A percentile compares a stretch with the other conserved stretches of the same genome.
These are phyloP conservation scores for Ptyas mucosa DNA, from an alignment of 2,113 vertebrate species.

Conservation along the genomic window DNA sequence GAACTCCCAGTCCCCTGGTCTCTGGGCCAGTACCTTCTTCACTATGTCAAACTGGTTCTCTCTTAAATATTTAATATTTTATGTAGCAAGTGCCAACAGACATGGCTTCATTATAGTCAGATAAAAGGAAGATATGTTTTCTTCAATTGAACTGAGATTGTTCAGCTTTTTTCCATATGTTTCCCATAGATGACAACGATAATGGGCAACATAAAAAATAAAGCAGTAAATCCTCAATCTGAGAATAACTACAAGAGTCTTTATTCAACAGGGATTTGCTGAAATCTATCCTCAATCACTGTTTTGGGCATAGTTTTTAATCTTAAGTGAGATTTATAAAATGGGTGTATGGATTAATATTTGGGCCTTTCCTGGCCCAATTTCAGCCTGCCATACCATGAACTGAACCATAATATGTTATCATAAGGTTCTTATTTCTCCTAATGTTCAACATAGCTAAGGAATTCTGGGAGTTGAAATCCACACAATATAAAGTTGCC, in stretches of 20 bases:
- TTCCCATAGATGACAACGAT: background rate
- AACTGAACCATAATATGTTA: background rate
- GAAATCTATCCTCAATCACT: background rate
- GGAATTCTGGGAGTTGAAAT: background rate
- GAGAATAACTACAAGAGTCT: background rate
- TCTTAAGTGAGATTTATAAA: background rate
- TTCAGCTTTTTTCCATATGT: background rate
- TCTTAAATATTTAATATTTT: background rate
- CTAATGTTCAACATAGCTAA: background rate
- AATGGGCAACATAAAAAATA: background rate
- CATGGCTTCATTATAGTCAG: background rate
- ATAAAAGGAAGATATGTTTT: background rate
- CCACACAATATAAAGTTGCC: background rate
- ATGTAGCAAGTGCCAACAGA: background rate
- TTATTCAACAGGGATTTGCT: background rate
- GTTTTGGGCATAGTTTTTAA: background rate
- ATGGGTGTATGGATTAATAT: background rate
- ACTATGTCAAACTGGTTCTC: background rate
- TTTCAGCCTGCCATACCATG: background rate
- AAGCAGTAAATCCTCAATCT: background rate
- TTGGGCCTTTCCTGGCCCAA: background rate
- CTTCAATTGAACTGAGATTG: background rate
- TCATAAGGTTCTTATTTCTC: background rate
- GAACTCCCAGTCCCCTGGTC: background rate
- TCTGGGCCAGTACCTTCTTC: background rate